phyloP scores from a whole-genome alignment of 2,888 invertebrate species.

The Cosmia pyralina region DNA sequence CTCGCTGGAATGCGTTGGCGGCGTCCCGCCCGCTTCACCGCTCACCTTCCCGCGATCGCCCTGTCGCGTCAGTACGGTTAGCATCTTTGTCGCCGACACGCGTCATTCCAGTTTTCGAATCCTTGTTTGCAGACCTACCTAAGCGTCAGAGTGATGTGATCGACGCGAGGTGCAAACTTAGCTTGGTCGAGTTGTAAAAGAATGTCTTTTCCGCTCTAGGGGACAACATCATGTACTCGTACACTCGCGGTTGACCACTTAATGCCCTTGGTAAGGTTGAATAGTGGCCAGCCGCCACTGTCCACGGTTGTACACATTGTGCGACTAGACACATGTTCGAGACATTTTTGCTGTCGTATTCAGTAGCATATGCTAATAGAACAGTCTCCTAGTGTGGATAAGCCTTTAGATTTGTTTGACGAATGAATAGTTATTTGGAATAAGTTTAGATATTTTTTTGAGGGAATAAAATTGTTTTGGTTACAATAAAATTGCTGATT shows the following conservation, averaged over 20 bases:
- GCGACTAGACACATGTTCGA: neutral
- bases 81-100: too few species aligned
- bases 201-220: conserved; percentile 28
- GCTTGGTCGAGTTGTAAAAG: too few species aligned
- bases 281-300: neutral
- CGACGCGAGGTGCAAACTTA: too few species aligned
- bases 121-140: too few species aligned
- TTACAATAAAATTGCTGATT: neutral
- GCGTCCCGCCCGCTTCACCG: too few species aligned
- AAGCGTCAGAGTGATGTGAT: too few species aligned
- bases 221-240: neutral
- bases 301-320: neutral
- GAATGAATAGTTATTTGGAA: conserved; percentile 1
- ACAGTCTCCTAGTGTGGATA: conserved; percentile 4
- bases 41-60: too few species aligned
- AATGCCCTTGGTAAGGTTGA: conserved; percentile 4
- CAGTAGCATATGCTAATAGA: neutral
- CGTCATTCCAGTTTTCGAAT: too few species aligned
- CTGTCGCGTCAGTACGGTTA: too few species aligned
- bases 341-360: neutral
- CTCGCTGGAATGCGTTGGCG: too few species aligned
- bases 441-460: conserved; percentile 31
- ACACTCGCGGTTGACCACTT: neutral
- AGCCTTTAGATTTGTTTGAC: conserved; percentile 20
- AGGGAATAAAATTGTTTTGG: conserved; percentile 1